phyloP scores from a whole-genome alignment of 2,797 vertebrate species.

The Gephyroberyx darwinii region DNA sequence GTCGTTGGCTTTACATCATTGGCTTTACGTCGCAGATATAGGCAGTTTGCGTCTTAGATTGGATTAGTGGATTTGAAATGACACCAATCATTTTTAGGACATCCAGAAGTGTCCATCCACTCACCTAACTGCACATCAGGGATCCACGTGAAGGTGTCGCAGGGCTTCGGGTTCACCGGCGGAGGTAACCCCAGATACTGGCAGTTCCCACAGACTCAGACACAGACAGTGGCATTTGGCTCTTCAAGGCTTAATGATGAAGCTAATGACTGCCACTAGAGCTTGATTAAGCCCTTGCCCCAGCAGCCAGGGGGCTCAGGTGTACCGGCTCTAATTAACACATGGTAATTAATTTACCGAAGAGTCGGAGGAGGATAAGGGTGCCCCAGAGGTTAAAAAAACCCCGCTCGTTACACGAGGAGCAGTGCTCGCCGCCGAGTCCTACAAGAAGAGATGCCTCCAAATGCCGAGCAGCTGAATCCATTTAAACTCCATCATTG shows the following conservation, averaged over 20 bases:
- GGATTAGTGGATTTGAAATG: too few species aligned
- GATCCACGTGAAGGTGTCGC: not conserved
- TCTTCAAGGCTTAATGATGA: slow-evolving; percentile 64
- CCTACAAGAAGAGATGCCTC: slow-evolving; percentile 8
- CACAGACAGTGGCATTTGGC: slow-evolving; percentile 58
- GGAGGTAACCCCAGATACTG: slow-evolving; percentile 29
- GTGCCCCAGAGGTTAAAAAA: slow-evolving; percentile 62
- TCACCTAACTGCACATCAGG: slow-evolving; percentile 14
- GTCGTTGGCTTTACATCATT: too few species aligned
- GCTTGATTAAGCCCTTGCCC: slow-evolving; percentile 76
- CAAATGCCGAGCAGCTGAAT: slow-evolving; percentile 25
- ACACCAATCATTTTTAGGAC: not conserved
- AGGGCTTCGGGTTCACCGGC: slow-evolving; percentile 16
- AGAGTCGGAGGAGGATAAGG: slow-evolving; percentile 53
- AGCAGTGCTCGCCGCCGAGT: slow-evolving; percentile 2
- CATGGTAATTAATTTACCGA: slow-evolving; percentile 77
- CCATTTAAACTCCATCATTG: slow-evolving; percentile 12
- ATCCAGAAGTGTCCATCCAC: not conserved
- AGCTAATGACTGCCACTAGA: slow-evolving; percentile 77
- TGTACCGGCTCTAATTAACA: slow-evolving; percentile 79
- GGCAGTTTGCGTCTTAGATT: too few species aligned
- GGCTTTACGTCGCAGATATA: too few species aligned
- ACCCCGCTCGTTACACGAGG: slow-evolving; percentile 47
- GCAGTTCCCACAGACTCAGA: slow-evolving; percentile 45
- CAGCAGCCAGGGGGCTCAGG: slow-evolving; percentile 69